Evolutionary conservation across 2,888 invertebrate species (phyloP).

Genomic region (Oligia latruncula): DNA sequence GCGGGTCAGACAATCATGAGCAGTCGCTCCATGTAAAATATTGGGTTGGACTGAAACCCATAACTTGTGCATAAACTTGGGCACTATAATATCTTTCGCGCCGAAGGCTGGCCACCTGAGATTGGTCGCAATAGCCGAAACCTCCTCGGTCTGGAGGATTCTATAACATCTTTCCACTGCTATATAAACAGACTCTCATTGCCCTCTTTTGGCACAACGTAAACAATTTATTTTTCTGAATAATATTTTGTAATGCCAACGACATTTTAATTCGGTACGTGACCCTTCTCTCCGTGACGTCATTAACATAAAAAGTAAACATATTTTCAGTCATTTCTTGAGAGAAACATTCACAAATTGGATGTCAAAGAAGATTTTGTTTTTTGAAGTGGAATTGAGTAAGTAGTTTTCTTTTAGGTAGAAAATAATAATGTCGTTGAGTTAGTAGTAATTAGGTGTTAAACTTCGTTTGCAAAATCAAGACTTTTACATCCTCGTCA

Average conservation of each 20-base stretch:
- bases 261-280: constrained; percentile 58
- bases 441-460: not conserved
- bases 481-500: too few species aligned
- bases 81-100: not conserved
- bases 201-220: not conserved
- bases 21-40: not conserved
- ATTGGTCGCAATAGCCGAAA: not conserved
- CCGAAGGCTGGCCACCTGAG: not conserved
- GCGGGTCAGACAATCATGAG: not conserved
- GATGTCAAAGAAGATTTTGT: constrained; percentile 17
- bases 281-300: constrained; percentile 30
- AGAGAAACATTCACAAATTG: constrained; percentile 36
- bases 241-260: constrained; percentile 21
- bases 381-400: constrained; percentile 12
- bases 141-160: not conserved
- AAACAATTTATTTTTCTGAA: constrained; percentile 25
- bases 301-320: constrained; percentile 52
- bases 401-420: not conserved
- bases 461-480: too few species aligned
- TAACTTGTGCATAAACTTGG: not conserved
- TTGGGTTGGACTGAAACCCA: not conserved
- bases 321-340: constrained; percentile 40
- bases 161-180: not conserved
- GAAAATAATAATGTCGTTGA: not conserved
- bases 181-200: not conserved